Percentiles rank a stretch among this genome's conserved stretches.
phyloP scores from a whole-genome alignment of 1,140 invertebrate species.

The Bombus huntii region DNA sequence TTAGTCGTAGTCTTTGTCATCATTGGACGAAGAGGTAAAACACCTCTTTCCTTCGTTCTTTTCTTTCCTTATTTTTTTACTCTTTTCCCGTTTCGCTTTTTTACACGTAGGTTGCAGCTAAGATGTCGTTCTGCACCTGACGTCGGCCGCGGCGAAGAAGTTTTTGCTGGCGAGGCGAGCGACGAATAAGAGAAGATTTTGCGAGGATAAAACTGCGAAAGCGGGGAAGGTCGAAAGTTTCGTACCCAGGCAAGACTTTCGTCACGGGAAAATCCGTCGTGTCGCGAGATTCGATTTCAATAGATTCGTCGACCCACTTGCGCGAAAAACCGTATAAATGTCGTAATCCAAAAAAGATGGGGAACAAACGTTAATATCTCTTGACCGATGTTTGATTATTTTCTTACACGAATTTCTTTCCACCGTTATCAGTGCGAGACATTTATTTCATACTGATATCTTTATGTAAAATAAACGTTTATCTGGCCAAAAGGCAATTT shows the following conservation, averaged over 20 bases:
- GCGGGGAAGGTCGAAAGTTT: conserved; percentile 55
- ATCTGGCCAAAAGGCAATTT: no score
- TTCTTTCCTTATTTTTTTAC: neutral
- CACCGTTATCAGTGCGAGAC: accelerated
- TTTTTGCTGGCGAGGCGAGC: conserved; percentile 58
- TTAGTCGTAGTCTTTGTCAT: conserved; percentile 45
- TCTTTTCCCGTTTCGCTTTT: neutral
- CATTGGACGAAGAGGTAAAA: conserved; percentile 23
- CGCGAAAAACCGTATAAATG: neutral
- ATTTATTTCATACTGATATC: neutral
- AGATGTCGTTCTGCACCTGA: conserved; percentile 53
- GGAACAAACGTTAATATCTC: neutral
- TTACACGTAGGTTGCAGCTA: conserved; percentile 32
- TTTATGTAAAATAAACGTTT: no score
- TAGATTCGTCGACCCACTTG: conserved; percentile 19
- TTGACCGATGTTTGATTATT: neutral
- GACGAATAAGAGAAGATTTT: conserved; percentile 64
- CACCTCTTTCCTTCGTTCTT: conserved; percentile 16
- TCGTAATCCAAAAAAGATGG: neutral
- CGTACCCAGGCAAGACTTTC: conserved; percentile 15
- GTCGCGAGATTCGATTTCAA: conserved; percentile 42
- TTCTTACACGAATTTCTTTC: neutral
- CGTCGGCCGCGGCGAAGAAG: conserved; percentile 40
- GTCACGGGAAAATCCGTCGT: conserved; percentile 16
- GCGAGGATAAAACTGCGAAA: conserved; percentile 58